Conservation (phyloP, 35 echinoderm and acorn worm genomes). For the Patiria miniata region DNA sequence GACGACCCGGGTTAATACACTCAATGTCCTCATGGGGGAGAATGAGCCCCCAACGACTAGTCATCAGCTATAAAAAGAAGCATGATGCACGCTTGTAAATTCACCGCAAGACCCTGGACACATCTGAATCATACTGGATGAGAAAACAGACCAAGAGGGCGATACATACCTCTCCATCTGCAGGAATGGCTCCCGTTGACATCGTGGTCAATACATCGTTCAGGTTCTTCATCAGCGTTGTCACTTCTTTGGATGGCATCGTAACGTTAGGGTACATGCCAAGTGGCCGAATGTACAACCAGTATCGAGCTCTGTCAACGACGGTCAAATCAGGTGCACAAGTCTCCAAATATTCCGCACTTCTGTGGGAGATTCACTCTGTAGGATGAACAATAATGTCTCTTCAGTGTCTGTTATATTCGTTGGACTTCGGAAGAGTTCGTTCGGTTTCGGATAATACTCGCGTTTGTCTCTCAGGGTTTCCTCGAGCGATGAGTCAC, state of each 20-base stretch:
- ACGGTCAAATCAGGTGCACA: not conserved
- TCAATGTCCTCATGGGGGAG: too few species aligned
- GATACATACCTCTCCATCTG: conserved; percentile 56
- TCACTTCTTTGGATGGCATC: conserved; percentile 45
- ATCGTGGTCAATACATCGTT: conserved; percentile 69
- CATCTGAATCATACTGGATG: not conserved
- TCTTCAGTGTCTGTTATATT: not conserved
- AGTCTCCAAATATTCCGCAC: conserved; percentile 1
- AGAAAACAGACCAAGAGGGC: not conserved
- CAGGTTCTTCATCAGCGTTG: conserved; percentile 31
- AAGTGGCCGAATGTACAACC: not conserved
- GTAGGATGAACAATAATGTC: not conserved
- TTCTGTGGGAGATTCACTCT: not conserved
- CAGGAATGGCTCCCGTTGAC: conserved; percentile 63
- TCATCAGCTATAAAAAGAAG: conserved; percentile 3
- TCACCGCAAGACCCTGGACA: not conserved
- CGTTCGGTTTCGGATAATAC: not conserved
- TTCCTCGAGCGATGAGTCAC: conserved; percentile 4
- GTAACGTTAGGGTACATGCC: conserved; percentile 63
- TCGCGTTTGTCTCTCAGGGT: not conserved
- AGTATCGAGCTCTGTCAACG: not conserved
- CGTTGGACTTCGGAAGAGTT: not conserved
- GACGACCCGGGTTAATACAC: not conserved
- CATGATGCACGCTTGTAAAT: not conserved
- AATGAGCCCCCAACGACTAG: not conserved